Percentiles rank a stretch among this genome's conserved stretches.
Conservation (phyloP, 2,113 vertebrate species). For the Empidonax traillii region DNA sequence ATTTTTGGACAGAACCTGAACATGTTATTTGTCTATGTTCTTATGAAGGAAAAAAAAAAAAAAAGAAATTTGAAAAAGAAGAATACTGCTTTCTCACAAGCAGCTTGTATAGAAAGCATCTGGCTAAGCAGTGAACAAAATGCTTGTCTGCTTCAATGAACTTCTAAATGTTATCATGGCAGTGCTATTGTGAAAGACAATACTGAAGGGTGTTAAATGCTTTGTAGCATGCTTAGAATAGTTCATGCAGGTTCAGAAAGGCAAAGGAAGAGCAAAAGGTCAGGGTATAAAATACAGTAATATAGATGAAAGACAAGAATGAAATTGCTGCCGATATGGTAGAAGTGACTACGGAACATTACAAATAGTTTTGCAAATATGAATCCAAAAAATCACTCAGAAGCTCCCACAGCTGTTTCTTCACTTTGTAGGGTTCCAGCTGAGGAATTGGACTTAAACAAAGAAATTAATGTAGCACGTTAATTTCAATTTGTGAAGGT, state of each 20-base stretch:
- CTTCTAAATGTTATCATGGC: background rate
- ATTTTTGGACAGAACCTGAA: background rate
- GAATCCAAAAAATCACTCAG: constrained; percentile 20
- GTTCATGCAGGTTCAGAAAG: constrained; percentile 3
- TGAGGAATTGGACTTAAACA: background rate
- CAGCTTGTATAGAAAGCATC: background rate
- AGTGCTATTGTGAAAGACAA: background rate
- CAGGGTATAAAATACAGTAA: background rate
- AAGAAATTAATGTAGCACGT: background rate
- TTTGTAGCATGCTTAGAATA: constrained; percentile 2
- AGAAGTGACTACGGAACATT: background rate
- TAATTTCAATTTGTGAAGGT: background rate
- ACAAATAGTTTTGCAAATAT: constrained; percentile 26
- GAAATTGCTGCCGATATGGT: background rate
- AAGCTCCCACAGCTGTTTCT: constrained; percentile 35
- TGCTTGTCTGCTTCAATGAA: background rate
- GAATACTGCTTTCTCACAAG: background rate
- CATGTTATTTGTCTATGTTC: background rate
- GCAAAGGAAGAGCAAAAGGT: constrained; percentile 10
- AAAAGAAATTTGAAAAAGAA: background rate
- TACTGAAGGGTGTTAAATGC: background rate
- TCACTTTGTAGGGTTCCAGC: background rate
- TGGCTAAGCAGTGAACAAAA: background rate
- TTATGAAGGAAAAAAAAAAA: background rate
- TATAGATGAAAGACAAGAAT: background rate